Conservation (phyloP, 2,113 vertebrate genomes). For the Coptodon bakossiorum region DNA sequence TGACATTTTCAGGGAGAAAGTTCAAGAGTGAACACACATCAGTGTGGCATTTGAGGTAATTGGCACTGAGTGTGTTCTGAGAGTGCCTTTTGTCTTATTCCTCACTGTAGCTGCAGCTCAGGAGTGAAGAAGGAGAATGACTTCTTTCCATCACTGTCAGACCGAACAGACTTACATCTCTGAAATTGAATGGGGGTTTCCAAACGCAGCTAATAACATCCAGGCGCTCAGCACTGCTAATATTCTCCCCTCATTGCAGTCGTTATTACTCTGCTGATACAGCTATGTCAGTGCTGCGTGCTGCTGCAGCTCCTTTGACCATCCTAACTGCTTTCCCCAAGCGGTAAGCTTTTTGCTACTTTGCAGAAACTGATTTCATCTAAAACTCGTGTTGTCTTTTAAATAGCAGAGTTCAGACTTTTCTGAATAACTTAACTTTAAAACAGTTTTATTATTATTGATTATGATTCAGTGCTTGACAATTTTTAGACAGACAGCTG, state of each 20-base stretch:
- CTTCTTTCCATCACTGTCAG: slow-evolving; percentile 10
- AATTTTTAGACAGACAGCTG: not conserved
- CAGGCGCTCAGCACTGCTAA: not conserved
- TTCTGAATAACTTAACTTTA: not conserved
- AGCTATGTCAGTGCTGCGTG: not conserved
- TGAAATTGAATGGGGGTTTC: not conserved
- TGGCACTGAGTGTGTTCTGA: slow-evolving; percentile 22
- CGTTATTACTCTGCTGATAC: not conserved
- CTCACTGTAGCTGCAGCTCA: not conserved
- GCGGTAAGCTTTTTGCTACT: not conserved
- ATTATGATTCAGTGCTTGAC: not conserved
- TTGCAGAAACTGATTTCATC: not conserved
- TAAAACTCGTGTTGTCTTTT: not conserved
- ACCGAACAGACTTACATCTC: not conserved
- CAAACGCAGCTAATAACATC: not conserved
- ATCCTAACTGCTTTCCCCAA: not conserved
- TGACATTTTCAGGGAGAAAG: slow-evolving; percentile 40
- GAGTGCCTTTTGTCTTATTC: slow-evolving; percentile 33
- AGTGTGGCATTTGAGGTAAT: slow-evolving; percentile 53
- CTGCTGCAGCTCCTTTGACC: not conserved
- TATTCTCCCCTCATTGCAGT: not conserved
- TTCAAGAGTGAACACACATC: slow-evolving; percentile 32
- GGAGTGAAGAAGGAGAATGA: not conserved
- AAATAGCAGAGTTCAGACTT: not conserved
- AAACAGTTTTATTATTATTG: not conserved